Evolutionary conservation across 2,113 vertebrate species (phyloP).

Genomic region (Pardalotus punctatus): DNA sequence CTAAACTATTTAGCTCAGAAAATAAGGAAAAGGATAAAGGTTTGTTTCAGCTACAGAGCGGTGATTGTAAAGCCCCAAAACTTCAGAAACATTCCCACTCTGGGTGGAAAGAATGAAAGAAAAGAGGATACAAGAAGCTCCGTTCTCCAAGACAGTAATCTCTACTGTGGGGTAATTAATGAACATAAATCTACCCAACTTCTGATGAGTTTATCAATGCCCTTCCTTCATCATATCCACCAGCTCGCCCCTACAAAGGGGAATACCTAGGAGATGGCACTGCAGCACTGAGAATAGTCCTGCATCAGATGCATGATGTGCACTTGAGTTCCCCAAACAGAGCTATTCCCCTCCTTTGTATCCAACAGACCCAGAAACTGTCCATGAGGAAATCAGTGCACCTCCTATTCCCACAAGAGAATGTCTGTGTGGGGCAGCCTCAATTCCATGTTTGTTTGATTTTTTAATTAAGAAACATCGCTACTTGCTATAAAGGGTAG

Average conservation of each 20-base stretch:
- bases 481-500: background rate
- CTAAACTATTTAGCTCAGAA: background rate
- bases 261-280: background rate
- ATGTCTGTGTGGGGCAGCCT: background rate
- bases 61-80: background rate
- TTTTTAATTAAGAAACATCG: constrained; percentile 52
- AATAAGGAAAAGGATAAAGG: background rate
- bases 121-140: background rate
- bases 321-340: background rate
- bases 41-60: background rate
- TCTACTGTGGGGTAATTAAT: background rate
- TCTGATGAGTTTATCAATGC: background rate
- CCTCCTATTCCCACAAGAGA: background rate
- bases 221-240: background rate
- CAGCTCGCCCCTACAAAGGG: background rate
- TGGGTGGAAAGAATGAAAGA: background rate
- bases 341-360: background rate
- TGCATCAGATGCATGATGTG: background rate
- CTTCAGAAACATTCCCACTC: background rate
- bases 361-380: background rate
- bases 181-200: background rate
- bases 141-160: background rate
- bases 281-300: background rate
- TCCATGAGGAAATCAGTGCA: background rate
- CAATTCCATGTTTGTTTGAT: background rate